Evolutionary conservation across 1,140 invertebrate species (phyloP).

Genomic region (Bombus impatiens): DNA sequence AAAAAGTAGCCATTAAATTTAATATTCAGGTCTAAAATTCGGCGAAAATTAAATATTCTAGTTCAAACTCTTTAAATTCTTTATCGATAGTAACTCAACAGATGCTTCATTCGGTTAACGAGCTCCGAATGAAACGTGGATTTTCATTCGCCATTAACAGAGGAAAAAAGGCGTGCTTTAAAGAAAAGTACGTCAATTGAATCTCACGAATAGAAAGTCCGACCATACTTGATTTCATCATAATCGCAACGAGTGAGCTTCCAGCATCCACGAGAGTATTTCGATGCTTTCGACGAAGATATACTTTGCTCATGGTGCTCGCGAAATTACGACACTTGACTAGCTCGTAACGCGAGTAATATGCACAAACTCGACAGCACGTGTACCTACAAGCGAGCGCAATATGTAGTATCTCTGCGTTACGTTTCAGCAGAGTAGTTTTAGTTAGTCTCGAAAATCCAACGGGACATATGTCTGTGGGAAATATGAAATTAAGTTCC

Average conservation of each 20-base stretch:
- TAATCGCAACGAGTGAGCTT: background rate
- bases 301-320: slow-evolving; percentile 7
- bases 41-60: background rate
- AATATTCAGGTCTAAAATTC: background rate
- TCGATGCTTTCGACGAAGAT: background rate
- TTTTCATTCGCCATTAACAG: background rate
- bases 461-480: background rate
- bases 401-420: background rate
- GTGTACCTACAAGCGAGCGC: background rate
- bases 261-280: background rate
- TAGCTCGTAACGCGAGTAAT: slow-evolving; percentile 21
- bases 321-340: slow-evolving; percentile 15
- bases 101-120: background rate
- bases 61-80: background rate
- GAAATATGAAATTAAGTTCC: background rate
- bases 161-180: background rate
- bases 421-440: background rate
- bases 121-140: background rate
- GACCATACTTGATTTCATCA: background rate
- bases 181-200: background rate
- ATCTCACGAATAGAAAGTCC: background rate
- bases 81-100: background rate
- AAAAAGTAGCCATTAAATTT: background rate
- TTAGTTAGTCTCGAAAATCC: slow-evolving; percentile 10
- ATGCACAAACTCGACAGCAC: slow-evolving; percentile 9